Base-by-base conservation (phyloP, 2,113 vertebrate genomes). In the Urocolius indicus region DNA sequence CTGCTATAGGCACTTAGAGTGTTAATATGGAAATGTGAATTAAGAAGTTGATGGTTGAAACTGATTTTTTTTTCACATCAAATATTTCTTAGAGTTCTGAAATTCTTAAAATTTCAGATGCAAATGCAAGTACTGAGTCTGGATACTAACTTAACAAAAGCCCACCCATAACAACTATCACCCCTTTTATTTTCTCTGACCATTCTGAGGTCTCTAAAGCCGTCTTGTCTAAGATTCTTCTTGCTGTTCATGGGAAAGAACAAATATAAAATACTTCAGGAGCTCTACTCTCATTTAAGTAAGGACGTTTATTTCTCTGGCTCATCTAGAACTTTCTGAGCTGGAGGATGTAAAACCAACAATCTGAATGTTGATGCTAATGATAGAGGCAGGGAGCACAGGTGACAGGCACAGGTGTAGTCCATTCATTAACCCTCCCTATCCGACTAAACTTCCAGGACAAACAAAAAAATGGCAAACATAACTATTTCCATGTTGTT, bases 41-140 rank as follows among this genome's bases (percentile, higher is more conserved):
- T 93, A 34, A 84, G 51, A 66, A 76, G 57, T 4, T 72, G 90
- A 78, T 66, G 57, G 43, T 27, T 93, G 68, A 87, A 94, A 92
- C 13, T 68, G 73, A 52, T 61, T 59, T 76, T 71, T 65, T 80
- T 61, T 1, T 58, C 77, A n/a, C 5, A 77, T 84, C 52, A 93
- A 89, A 57, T 93, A 71, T 41, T 87, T 84, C 52, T 81, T 90
- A 91, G 90, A 73, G 84, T 51, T 93, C 38, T 41, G 38, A 41
- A 41, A 41, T 41, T 41, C 38, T 81, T 90, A 91, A 91, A 73
- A 86, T 51, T 93, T 89, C 46, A 41, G 74, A 72, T 69, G 32
- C 0, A 2, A 78, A 74, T 79, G 19, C 58, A 84, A 96, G 80
- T 74, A 90, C 84, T 92, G 92, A 74, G 22, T 68, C 38, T 65